phyloP scores from a whole-genome alignment of 2,113 vertebrate genomes.

The Neoarius graeffei region DNA sequence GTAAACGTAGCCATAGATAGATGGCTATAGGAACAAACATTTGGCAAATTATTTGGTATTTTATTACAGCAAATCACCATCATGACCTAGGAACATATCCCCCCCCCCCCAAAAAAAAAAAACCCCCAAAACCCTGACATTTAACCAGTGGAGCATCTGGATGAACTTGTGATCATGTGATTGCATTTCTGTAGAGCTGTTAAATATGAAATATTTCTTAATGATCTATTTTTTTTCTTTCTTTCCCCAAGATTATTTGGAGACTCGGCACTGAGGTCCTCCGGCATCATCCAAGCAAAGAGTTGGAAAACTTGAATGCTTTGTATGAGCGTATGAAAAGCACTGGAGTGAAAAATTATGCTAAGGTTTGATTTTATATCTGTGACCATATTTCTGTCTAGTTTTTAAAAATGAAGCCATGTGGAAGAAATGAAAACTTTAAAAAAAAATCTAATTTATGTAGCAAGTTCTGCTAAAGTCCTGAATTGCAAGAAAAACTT shows the following conservation, averaged over 20 bases:
- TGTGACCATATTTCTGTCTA: background rate
- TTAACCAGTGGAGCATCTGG: background rate
- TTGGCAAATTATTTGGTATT: background rate
- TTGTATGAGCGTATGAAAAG: constrained; percentile 89
- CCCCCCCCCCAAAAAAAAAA: no score
- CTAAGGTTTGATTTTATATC: constrained; percentile 73
- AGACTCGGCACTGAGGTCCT: constrained; percentile 85
- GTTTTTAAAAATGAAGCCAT: background rate
- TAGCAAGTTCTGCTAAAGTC: background rate
- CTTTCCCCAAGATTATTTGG: constrained; percentile 79
- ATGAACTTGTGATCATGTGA: background rate
- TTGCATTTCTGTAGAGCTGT: background rate
- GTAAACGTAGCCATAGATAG: background rate
- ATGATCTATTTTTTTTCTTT: background rate
- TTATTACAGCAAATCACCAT: background rate
- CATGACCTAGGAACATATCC: no score
- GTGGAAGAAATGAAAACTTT: background rate
- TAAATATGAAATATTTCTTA: background rate
- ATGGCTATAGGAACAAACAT: background rate
- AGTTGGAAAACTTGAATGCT: constrained; percentile 74
- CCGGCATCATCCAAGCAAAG: constrained; percentile 79
- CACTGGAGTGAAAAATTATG: constrained; percentile 77
- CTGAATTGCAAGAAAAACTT: background rate
- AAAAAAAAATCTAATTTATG: background rate
- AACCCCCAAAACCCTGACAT: no score